These are phyloP conservation scores for Antechinus stuartii DNA, from an alignment of 2,113 vertebrate species.

Conservation along the genomic window DNA sequence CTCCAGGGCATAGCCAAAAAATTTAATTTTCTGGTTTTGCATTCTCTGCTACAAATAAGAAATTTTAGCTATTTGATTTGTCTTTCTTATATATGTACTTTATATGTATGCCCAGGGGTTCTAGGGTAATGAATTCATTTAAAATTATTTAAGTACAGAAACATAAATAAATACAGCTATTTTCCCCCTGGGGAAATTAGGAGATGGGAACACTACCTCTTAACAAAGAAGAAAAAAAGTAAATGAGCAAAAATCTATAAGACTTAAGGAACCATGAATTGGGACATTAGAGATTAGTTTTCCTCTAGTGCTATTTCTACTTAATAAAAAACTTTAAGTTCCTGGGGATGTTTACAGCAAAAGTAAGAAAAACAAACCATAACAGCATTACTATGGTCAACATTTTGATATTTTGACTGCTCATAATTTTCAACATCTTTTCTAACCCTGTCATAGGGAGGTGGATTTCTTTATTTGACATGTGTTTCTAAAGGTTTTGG, in stretches of 20 bases:
- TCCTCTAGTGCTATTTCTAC: not conserved
- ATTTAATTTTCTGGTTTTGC: not conserved
- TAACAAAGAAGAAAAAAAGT: not conserved
- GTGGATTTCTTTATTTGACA: not conserved
- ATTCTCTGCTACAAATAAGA: not conserved
- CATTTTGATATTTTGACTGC: not conserved
- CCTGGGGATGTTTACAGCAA: not conserved
- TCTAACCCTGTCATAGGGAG: not conserved
- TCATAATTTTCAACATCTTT: not conserved
- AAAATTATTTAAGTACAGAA: not conserved
- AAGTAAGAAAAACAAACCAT: not conserved
- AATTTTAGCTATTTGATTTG: constrained; percentile 7
- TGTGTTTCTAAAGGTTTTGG: not conserved
- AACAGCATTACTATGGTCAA: not conserved
- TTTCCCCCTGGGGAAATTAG: not conserved
- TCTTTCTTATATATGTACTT: not conserved
- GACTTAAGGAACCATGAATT: not conserved
- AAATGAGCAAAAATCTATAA: not conserved
- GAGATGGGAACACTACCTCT: not conserved
- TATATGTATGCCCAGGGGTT: not conserved
- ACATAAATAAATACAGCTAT: not conserved
- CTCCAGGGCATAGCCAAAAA: constrained; percentile 1
- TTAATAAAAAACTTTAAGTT: not conserved
- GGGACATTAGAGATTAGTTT: not conserved
- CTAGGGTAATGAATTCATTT: not conserved